Evolutionary conservation across 2,797 vertebrate species (phyloP), one percentile per base, ranked within the genome.

Genomic region (Esox lucius): DNA sequence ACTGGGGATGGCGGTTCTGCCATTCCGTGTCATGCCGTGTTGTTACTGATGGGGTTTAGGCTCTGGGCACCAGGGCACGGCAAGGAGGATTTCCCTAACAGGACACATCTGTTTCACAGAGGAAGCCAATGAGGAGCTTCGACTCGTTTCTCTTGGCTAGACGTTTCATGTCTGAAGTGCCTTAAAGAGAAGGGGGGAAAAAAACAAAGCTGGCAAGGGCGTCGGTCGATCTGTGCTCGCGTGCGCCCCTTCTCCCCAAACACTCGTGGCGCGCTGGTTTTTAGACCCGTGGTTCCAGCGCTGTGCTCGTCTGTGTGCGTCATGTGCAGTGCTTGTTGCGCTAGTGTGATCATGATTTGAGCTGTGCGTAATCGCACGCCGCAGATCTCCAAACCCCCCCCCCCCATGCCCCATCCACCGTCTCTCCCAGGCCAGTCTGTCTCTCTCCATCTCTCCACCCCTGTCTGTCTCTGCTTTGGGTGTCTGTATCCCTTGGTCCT

Each of bases 131-230:
- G 90, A 88, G 90, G 87, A 89, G 84, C 87, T 81, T 90, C 90
- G 90, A 91, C 88, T 93, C 88, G 91, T 90, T 93, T 89, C 84
- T 88, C 79, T 92, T 93, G 91, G 92, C 91, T 87, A 92, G 91
- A 91, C 87, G 79, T 75, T 86, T 87, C 80, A 87, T 90, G 90
- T 78, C 75, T 92, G 90, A 92, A 90, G 86, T 87, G 90, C 90
- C 87, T 91, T 91, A 90, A 90, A 90, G 91, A 90, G 42, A 12
- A 46, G 12, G 9, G 8, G 12, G 9, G 8, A 46, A 90, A 91
- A 90, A 91, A 90, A 84, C 87, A 88, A 88, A 86, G 85, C 87
- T 90, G 88, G 81, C 51, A 74, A 87, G 87, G 87, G 88, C 87
- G 88, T 91, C 87, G 89, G 85, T 88, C 87, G 28, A 67, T 88